Percentiles rank a stretch among this genome's conserved stretches.
Conservation (phyloP, 2,113 vertebrate species). For the Xyliphius kryptos region DNA sequence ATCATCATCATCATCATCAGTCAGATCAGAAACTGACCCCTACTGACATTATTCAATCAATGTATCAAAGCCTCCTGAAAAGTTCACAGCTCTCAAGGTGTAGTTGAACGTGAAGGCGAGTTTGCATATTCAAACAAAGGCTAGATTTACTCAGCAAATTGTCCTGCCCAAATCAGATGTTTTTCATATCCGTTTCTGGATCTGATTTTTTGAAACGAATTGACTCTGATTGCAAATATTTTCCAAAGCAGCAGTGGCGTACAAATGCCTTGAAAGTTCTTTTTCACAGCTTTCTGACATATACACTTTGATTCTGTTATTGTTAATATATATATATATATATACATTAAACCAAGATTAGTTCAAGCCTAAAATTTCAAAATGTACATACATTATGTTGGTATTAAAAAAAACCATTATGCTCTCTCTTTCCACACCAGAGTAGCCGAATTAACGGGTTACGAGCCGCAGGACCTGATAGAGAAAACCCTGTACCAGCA, state of each 20-base stretch:
- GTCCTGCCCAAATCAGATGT: constrained; percentile 7
- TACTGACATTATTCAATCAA: too few relatives aligned
- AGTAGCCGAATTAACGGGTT: constrained; percentile 88
- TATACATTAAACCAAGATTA: too few relatives aligned
- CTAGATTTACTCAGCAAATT: constrained; percentile 26
- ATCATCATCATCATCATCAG: neutral
- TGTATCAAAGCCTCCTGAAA: constrained; percentile 11
- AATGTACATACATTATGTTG: too few relatives aligned
- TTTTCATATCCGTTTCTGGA: constrained; percentile 17
- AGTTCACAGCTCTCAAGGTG: constrained; percentile 17
- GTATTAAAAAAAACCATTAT: neutral
- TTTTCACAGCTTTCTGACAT: too few relatives aligned
- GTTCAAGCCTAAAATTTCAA: too few relatives aligned
- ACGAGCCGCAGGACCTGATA: constrained; percentile 90
- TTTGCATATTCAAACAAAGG: constrained; percentile 23
- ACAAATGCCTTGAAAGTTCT: too few relatives aligned
- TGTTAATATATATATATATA: too few relatives aligned
- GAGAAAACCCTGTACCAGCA: constrained; percentile 95
- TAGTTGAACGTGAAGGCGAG: constrained; percentile 1
- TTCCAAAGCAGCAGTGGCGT: too few relatives aligned
- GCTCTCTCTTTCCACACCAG: constrained; percentile 55
- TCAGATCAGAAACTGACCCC: too few relatives aligned
- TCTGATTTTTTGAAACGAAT: neutral
- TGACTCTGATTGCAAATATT: neutral
- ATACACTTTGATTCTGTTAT: too few relatives aligned